Conservation (phyloP, 2,888 invertebrate genomes). For the Zhuqinia jingwanae region DNA sequence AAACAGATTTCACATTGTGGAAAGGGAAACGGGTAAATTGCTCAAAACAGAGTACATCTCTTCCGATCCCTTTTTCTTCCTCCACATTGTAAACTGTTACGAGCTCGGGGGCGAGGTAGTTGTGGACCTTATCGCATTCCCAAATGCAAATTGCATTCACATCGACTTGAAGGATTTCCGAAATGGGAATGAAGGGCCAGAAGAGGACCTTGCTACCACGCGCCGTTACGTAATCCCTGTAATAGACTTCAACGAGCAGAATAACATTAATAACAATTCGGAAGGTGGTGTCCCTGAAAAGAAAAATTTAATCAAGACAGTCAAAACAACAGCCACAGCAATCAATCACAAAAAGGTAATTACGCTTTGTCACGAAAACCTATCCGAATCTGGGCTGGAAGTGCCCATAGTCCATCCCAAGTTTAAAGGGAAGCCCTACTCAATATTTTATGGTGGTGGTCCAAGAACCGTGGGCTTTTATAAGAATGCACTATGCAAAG, state of each 20-base stretch:
- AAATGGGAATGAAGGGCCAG: constrained; percentile 79
- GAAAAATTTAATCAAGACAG: constrained; percentile 66
- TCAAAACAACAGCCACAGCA: constrained; percentile 80
- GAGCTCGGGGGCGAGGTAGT: constrained; percentile 81
- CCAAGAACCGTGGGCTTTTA: constrained; percentile 80
- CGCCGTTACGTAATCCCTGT: constrained; percentile 72
- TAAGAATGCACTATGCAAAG: constrained; percentile 78
- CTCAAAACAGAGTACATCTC: constrained; percentile 81
- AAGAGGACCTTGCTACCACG: constrained; percentile 70
- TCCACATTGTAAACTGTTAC: constrained; percentile 83
- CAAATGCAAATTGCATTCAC: constrained; percentile 74
- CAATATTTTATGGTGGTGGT: constrained; percentile 82
- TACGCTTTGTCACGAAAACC: constrained; percentile 78
- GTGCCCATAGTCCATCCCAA: constrained; percentile 82
- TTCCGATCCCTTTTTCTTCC: constrained; percentile 82
- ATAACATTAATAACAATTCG: constrained; percentile 30
- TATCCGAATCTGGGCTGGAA: constrained; percentile 81
- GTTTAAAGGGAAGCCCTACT: constrained; percentile 81
- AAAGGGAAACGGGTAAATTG: constrained; percentile 81
- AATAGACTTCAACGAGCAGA: constrained; percentile 57
- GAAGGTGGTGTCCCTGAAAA: constrained; percentile 68
- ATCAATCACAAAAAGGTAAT: constrained; percentile 80
- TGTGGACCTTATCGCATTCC: constrained; percentile 71
- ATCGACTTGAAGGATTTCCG: constrained; percentile 69
- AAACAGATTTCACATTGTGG: constrained; percentile 81